phyloP scores from a whole-genome alignment of 2,888 invertebrate species.

The Agrochola litura region DNA sequence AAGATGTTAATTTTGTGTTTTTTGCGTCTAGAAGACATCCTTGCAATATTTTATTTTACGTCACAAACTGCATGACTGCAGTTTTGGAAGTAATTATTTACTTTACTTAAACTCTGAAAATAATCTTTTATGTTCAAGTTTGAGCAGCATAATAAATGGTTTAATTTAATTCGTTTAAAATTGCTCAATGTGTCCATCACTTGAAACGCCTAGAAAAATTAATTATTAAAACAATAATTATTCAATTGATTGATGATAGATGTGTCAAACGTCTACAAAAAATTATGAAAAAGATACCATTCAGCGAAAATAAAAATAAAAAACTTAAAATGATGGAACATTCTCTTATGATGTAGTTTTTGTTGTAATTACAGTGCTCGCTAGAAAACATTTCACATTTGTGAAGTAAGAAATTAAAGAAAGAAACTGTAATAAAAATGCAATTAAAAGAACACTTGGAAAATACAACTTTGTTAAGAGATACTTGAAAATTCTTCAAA shows the following conservation, averaged over 20 bases:
- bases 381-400: slow-evolving; percentile 65
- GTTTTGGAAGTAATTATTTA: background rate
- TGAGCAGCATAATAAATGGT: background rate
- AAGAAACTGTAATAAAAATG: slow-evolving; percentile 64
- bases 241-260: background rate
- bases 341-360: slow-evolving; percentile 59
- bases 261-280: background rate
- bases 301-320: slow-evolving; percentile 35
- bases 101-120: background rate
- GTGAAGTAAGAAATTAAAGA: slow-evolving; percentile 50
- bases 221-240: background rate
- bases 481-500: slow-evolving; percentile 41
- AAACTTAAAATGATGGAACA: slow-evolving; percentile 46
- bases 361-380: slow-evolving; percentile 63
- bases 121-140: background rate
- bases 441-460: slow-evolving; percentile 60
- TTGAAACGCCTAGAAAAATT: background rate
- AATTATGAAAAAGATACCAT: slow-evolving; percentile 20
- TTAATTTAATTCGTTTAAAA: background rate
- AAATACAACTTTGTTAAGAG: slow-evolving; percentile 42
- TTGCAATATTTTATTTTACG: too few relatives aligned
- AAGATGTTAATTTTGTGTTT: background rate
- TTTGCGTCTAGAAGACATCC: too few relatives aligned
- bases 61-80: background rate
- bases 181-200: background rate